These are phyloP conservation scores for Cavia aperea DNA, from an alignment of 2,113 vertebrate genomes.

Conservation along the genomic window DNA sequence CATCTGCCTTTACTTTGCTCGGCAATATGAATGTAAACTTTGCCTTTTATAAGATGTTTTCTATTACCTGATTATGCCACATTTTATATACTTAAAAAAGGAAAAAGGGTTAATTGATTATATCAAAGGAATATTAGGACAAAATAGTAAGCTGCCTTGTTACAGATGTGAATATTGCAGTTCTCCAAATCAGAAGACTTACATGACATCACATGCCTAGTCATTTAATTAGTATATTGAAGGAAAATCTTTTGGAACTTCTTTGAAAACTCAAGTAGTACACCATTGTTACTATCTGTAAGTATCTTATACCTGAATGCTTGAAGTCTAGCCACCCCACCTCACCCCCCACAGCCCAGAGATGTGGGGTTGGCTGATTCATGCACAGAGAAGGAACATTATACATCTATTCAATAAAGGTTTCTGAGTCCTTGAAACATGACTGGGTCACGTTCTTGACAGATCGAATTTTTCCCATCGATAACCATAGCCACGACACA, in stretches of 20 bases:
- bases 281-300: background rate
- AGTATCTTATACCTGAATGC: background rate
- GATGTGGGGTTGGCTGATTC: background rate
- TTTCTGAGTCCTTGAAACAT: conserved; percentile 16
- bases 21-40: background rate
- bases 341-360: background rate
- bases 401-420: background rate
- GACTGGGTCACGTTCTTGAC: background rate
- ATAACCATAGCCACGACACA: background rate
- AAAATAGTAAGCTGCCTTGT: background rate
- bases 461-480: conserved; percentile 3
- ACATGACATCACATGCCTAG: background rate
- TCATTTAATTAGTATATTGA: background rate
- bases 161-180: background rate
- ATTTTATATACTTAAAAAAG: background rate
- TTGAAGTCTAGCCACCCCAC: background rate
- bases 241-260: background rate
- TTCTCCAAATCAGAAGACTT: background rate
- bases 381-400: background rate
- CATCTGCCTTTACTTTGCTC: background rate
- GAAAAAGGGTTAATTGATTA: background rate
- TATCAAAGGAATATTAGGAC: background rate
- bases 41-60: background rate
- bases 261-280: conserved; percentile 8
- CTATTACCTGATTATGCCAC: background rate